Evolutionary conservation across 2,888 invertebrate genomes (phyloP), one percentile per base, ranked within the genome.

Genomic region (Coelopa pilipes): DNA sequence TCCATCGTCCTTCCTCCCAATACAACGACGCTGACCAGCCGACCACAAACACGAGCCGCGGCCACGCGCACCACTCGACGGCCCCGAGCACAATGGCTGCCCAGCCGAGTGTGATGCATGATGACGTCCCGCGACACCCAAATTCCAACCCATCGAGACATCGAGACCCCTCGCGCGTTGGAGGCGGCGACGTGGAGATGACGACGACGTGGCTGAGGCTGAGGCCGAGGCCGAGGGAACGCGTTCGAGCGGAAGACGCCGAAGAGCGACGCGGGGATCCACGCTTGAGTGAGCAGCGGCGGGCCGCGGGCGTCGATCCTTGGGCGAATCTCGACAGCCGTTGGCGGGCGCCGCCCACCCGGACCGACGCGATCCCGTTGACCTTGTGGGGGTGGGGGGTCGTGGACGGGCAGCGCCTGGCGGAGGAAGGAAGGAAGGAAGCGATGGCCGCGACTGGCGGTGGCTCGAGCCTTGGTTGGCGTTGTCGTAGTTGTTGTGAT

Each of bases 261-360:
- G 34, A 34, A 34, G 34, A 34, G 7, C 34, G 34, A 34, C 34
- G 34, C 34, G 34, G 7, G 34, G 34, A 34, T 34, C 34, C 17
- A 67, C 57, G 68, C 45, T 17, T 69, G 55, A 57, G n/a, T 69
- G 57, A 69, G 57, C 68, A 69, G 21, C 46, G 55, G n/a, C 57
- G 57, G 57, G 57, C 68, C 55, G 21, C 46, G 55, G 15, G 19
- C 68, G 72, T 19, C 53, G 74, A 76, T 74, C 63, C 67, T 59
- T 34, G 34, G 34, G 69, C 74, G 75, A 82, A 82, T 82, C 83
- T 76, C 81, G 82, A 79, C 82, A 82, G 82, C 79, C 63, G 74
- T 60, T 47, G 24, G 70, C 62, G 72, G 59, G 60, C 76, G 81
- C 80, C 82, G 82, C 82, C 82, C 77, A 71, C n/a, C 65, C 62